These are phyloP conservation scores for Tamias sibiricus DNA, from an alignment of 2,113 vertebrate species.

Conservation along the genomic window DNA sequence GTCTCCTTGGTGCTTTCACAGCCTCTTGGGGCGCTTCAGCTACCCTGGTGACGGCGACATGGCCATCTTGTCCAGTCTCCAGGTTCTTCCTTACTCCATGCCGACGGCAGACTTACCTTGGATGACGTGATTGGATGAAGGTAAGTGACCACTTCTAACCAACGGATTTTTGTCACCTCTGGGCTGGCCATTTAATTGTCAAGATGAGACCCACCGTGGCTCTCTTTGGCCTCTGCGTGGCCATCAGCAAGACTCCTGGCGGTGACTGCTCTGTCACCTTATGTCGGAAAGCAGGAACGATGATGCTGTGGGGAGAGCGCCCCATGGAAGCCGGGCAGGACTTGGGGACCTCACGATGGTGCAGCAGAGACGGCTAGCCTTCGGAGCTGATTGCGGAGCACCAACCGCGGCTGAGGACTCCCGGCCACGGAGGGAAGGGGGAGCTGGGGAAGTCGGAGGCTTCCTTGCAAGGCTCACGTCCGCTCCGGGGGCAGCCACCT, in stretches of 20 bases:
- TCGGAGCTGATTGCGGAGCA: background rate
- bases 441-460: background rate
- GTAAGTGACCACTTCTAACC: background rate
- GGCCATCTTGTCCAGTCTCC: background rate
- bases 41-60: background rate
- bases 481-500: rapidly evolving
- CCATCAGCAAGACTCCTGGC: background rate
- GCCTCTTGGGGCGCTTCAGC: background rate
- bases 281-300: rapidly evolving
- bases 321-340: background rate
- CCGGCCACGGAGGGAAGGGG: background rate
- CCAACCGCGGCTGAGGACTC: background rate
- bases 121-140: background rate
- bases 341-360: background rate
- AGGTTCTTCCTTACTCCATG: too few species aligned
- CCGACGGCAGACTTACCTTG: background rate
- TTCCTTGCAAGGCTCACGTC: background rate
- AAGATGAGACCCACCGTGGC: background rate
- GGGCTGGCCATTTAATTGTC: background rate
- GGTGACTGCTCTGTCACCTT: background rate
- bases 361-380: background rate
- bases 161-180: background rate
- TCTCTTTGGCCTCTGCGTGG: background rate
- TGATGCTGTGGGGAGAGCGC: background rate
- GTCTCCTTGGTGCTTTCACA: background rate